Conservation (phyloP, 1,140 invertebrate species). For the Drosophila asahinai region DNA sequence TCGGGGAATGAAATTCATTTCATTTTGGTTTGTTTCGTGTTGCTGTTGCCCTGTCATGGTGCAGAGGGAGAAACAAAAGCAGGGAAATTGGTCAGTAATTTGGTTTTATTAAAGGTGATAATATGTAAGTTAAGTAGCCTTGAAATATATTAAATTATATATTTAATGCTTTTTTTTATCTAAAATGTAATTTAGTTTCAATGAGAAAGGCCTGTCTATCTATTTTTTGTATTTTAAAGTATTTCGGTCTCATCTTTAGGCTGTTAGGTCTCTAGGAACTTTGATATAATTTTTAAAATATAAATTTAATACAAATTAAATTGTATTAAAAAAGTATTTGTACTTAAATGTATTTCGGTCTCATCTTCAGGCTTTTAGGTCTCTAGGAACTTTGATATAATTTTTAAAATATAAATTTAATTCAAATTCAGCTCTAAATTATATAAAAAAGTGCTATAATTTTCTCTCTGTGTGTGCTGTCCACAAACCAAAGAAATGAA, state of each 20-base stretch:
- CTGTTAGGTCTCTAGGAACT: background rate
- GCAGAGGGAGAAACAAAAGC: conserved; percentile 1
- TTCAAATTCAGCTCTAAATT: too few species aligned
- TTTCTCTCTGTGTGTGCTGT: conserved; percentile 24
- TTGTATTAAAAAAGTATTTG: background rate
- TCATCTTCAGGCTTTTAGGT: background rate
- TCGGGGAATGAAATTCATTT: conserved; percentile 59
- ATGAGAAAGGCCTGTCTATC: too few species aligned
- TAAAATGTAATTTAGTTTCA: too few species aligned
- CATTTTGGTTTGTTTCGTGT: conserved; percentile 27
- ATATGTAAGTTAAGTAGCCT: background rate
- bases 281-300: too few species aligned
- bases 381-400: too few species aligned
- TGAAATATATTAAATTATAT: too few species aligned
- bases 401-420: too few species aligned
- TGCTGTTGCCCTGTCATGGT: conserved; percentile 39
- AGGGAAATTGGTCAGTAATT: background rate
- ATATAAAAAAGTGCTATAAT: background rate
- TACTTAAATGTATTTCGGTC: background rate
- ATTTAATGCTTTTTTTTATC: too few species aligned
- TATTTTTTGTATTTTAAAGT: too few species aligned
- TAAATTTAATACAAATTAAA: too few species aligned
- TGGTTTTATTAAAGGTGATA: background rate
- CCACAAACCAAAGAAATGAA: conserved; percentile 40
- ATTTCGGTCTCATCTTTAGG: fast-evolving